Evolutionary conservation across 2,113 vertebrate genomes (phyloP).

Genomic region (Leptosomus discolor): DNA sequence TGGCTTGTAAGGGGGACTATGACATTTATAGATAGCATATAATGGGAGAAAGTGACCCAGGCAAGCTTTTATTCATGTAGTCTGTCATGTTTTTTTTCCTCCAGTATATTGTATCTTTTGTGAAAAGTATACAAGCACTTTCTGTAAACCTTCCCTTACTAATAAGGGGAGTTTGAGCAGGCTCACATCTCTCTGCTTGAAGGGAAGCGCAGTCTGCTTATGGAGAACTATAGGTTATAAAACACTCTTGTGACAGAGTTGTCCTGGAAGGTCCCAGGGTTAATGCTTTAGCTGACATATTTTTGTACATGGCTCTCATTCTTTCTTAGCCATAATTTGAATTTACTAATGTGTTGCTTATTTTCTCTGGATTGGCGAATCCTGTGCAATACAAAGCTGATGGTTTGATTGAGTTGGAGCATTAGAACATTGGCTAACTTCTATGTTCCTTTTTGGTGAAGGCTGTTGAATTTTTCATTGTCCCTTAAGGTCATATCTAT

Average conservation of each 20-base stretch:
- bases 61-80: neutral
- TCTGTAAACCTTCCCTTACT: neutral
- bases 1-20: neutral
- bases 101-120: neutral
- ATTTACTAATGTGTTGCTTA: neutral
- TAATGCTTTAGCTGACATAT: neutral
- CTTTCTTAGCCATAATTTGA: neutral
- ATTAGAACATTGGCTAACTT: neutral
- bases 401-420: neutral
- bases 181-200: neutral
- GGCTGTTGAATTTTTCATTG: neutral
- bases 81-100: neutral
- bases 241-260: neutral
- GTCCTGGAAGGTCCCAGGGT: neutral
- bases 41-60: neutral
- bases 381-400: neutral
- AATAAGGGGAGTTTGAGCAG: neutral
- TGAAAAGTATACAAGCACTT: neutral
- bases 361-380: neutral
- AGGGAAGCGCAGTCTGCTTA: neutral
- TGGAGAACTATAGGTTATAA: neutral
- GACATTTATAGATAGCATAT: neutral
- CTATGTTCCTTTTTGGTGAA: neutral
- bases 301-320: neutral
- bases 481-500: neutral